Evolutionary conservation across 1,140 invertebrate species (phyloP).

Genomic region (Pseudomyrmex dendroicus): DNA sequence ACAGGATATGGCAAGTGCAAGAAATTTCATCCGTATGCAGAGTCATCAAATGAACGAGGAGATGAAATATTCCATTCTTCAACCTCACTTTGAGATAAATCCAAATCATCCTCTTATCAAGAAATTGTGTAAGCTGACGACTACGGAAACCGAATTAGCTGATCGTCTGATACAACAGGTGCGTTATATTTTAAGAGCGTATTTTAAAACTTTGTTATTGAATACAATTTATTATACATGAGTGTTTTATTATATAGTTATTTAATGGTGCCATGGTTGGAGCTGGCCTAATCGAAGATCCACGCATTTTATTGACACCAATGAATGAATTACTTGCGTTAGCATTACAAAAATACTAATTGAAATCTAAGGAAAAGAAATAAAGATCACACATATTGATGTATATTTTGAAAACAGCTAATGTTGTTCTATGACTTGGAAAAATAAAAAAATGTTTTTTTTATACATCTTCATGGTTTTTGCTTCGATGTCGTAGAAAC

Average conservation of each 20-base stretch:
- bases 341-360: constrained; percentile 92
- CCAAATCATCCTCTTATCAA: constrained; percentile 96
- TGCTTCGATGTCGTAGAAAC: neutral
- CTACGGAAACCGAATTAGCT: constrained; percentile 92
- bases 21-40: constrained; percentile 97
- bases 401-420: neutral
- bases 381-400: neutral
- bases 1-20: constrained; percentile 97
- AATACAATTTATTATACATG: neutral
- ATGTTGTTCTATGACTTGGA: constrained; percentile 12
- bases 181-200: constrained; percentile 53
- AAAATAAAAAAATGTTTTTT: constrained; percentile 10
- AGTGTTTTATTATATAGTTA: constrained; percentile 86
- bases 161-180: constrained; percentile 94
- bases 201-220: neutral
- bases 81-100: constrained; percentile 97
- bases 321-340: constrained; percentile 95
- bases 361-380: no score
- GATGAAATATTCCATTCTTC: constrained; percentile 93
- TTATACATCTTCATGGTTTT: neutral
- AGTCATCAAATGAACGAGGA: constrained; percentile 94
- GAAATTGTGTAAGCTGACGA: constrained; percentile 92
- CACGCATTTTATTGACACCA: constrained; percentile 91
- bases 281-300: constrained; percentile 97
- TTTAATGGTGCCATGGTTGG: constrained; percentile 98